Conservation (phyloP, 2,888 invertebrate genomes). For the Drosophila formosana region DNA sequence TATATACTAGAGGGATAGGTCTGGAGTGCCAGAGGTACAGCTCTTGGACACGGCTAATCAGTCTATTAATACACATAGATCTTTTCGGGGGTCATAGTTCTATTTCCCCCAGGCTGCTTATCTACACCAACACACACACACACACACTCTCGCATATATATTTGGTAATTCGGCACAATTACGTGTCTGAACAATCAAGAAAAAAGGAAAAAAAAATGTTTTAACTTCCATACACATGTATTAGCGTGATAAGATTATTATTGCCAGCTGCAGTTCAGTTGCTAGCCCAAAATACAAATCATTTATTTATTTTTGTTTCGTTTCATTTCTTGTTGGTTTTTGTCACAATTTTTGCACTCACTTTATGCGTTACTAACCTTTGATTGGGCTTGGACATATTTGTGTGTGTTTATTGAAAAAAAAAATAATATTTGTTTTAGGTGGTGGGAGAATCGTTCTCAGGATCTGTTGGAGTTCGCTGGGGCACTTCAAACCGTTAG, state of each 20-base stretch:
- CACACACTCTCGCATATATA: not conserved
- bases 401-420: not conserved
- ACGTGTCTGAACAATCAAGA: constrained; percentile 25
- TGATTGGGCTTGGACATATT: constrained; percentile 37
- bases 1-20: too few species aligned
- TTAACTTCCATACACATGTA: constrained; percentile 10
- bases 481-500: constrained; percentile 68
- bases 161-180: constrained; percentile 18
- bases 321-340: not conserved
- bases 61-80: not conserved
- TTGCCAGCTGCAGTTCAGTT: constrained; percentile 36
- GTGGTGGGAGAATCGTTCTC: constrained; percentile 1
- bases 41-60: constrained; percentile 11
- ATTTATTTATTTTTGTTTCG: not conserved
- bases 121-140: constrained; percentile 20
- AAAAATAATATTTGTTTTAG: not conserved
- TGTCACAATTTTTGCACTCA: constrained; percentile 6
- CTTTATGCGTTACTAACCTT: constrained; percentile 42
- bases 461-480: constrained; percentile 14
- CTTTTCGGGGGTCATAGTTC: constrained; percentile 45
- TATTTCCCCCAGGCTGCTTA: constrained; percentile 29
- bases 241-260: constrained; percentile 43
- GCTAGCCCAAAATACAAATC: constrained; percentile 20
- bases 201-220: constrained; percentile 8
- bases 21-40: not conserved